Base-by-base conservation (phyloP, 2,797 vertebrate species). In the Microtus agrestis region DNA sequence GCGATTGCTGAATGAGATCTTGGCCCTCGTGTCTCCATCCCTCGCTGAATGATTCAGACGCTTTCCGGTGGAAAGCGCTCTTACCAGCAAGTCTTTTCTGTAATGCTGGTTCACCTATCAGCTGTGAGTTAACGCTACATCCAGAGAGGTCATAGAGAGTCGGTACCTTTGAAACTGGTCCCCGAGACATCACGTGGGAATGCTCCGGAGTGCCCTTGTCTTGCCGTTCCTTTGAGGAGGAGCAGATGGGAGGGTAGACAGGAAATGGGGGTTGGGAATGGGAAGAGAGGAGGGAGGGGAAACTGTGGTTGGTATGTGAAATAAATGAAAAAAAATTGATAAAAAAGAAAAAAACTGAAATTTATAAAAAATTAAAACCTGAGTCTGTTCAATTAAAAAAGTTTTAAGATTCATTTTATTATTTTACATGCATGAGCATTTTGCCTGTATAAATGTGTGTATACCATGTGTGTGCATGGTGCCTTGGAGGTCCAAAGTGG, bases 1-100 rank as follows among this genome's bases (percentile, higher is more conserved):
- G 46, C 10, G 14, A 8, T 67, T 5, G 0, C 59, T 46, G 14
- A 89, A 43, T 34, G 17, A 8, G 0, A n/a, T n/a, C 43, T 51
- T 15, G 31, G 34, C 19, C 12, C 29, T 7, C 34, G 63, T 61
- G 11, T 69, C 37, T 92, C 46, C 37, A 5, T 29, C 54, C 76
- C 21, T 40, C 56, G 67, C 21, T 51, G 51, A 6, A 0, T 0
- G 29, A 34, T 91, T 74, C 21, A 0, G 48, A 46, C 74, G 56
- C 65, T 40, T 25, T 48, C 25, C 13, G 19, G 93, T 37, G 56
- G 85, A 29, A 80, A 29, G 40, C 27, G 2, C 6, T 34, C 25
- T 43, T 37, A 7, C 6, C 10, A 25, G 21, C 2, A 2, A 0
- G 14, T 2, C 74, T 77, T 6, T 7, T 6, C 48, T 17, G 4